Evolutionary conservation across 53 echinoderm and acorn worm genomes (phyloP).

Genomic region (Arbacia lixula): DNA sequence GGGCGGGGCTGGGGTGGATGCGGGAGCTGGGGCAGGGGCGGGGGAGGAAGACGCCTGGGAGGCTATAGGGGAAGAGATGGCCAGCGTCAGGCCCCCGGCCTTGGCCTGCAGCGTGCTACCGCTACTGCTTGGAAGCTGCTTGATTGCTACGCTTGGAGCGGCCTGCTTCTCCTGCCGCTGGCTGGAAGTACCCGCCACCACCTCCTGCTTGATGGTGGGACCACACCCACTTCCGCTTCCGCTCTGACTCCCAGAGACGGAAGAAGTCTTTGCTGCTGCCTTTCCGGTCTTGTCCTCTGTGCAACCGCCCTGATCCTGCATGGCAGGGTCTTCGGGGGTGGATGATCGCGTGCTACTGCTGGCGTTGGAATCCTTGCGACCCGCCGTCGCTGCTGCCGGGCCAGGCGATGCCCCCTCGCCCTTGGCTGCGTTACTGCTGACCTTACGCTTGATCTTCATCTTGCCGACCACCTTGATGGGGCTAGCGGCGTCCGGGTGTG

Average conservation of each 20-base stretch:
- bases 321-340: conserved; percentile 16
- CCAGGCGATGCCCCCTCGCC: conserved; percentile 63
- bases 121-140: conserved; percentile 22
- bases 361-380: conserved; percentile 65
- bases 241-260: not conserved
- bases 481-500: conserved; percentile 72
- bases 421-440: conserved; percentile 78
- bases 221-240: conserved; percentile 3
- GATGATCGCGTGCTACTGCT: conserved; percentile 41
- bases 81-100: no score
- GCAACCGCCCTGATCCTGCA: conserved; percentile 6
- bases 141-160: not conserved
- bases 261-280: not conserved
- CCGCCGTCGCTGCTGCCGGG: no score
- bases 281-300: conserved; percentile 46
- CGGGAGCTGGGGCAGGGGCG: conserved; percentile 12
- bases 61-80: no score
- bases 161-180: conserved; percentile 15
- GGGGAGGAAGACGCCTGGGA: conserved; percentile 20
- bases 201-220: not conserved
- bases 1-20: conserved; percentile 4
- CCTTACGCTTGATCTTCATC: conserved; percentile 99
- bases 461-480: conserved; percentile 93
- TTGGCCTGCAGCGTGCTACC: conserved; percentile 3
- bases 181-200: not conserved